phyloP scores from a whole-genome alignment of 2,113 vertebrate genomes.

The Ceyx margarethae region DNA sequence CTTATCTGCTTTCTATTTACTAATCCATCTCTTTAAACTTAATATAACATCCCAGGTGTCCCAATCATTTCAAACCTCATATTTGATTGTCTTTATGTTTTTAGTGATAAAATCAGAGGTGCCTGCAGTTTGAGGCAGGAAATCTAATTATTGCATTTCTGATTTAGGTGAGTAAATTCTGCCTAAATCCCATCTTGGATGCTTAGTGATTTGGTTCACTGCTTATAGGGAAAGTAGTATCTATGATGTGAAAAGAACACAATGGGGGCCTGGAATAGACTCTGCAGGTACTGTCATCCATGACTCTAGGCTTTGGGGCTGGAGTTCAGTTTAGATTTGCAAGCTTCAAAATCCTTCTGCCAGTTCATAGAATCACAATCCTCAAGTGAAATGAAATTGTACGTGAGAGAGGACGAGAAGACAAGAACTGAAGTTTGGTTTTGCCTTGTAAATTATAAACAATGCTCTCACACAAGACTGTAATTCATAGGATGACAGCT shows the following conservation, averaged over 20 bases:
- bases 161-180: background rate
- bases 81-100: background rate
- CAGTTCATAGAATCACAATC: background rate
- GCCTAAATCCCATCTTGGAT: background rate
- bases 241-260: background rate
- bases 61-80: background rate
- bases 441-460: conserved; percentile 45
- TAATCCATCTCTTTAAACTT: background rate
- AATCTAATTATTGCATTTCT: background rate
- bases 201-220: background rate
- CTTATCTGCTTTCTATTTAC: background rate
- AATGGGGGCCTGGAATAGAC: background rate
- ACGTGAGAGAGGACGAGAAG: background rate
- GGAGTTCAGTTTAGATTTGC: background rate
- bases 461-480: conserved; percentile 14
- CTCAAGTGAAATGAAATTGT: background rate
- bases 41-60: background rate
- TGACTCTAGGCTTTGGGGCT: background rate
- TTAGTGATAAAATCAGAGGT: background rate
- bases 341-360: background rate
- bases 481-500: conserved; percentile 45
- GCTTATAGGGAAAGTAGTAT: background rate
- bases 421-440: background rate
- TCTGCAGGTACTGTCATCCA: background rate
- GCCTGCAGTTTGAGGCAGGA: background rate